These are phyloP conservation scores for Ichneumoninae sp. DNA, from an alignment of 2,888 invertebrate species.

Conservation along the genomic window DNA sequence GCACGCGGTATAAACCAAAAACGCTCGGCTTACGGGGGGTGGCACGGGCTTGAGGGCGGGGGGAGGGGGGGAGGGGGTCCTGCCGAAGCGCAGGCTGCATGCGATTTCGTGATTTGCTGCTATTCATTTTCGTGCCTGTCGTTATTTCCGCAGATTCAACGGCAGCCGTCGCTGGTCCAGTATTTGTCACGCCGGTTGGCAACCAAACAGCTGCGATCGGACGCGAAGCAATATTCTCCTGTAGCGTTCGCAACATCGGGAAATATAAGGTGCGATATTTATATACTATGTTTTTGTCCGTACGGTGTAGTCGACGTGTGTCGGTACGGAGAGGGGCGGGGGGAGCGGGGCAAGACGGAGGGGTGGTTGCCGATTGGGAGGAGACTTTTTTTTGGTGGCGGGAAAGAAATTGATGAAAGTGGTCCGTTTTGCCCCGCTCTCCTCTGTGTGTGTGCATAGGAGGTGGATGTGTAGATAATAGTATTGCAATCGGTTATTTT, in stretches of 20 bases:
- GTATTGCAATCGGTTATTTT: conserved; percentile 56
- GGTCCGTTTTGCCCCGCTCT: neutral
- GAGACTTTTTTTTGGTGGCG: neutral
- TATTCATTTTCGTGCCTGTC: conserved; percentile 72
- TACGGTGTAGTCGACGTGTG: neutral
- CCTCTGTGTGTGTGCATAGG: neutral
- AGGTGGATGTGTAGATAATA: neutral
- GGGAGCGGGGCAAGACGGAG: neutral
- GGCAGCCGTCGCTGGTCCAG: conserved; percentile 74
- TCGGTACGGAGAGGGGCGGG: neutral
- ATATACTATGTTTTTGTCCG: conserved; percentile 30
- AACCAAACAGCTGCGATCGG: conserved; percentile 83
- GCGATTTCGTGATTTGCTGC: conserved; percentile 66
- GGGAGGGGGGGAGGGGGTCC: conserved; percentile 19
- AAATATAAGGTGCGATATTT: conserved; percentile 79
- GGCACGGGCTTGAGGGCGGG: neutral
- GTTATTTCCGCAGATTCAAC: conserved; percentile 75
- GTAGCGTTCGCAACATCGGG: conserved; percentile 82
- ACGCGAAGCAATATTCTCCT: conserved; percentile 81
- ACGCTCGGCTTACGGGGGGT: neutral
- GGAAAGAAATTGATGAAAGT: neutral
- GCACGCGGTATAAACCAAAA: neutral
- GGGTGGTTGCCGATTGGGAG: neutral
- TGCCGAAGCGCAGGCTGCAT: conserved; percentile 62
- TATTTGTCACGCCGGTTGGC: conserved; percentile 80